These are phyloP conservation scores for Tiphia femorata DNA, from an alignment of 2,888 invertebrate species.

Conservation along the genomic window DNA sequence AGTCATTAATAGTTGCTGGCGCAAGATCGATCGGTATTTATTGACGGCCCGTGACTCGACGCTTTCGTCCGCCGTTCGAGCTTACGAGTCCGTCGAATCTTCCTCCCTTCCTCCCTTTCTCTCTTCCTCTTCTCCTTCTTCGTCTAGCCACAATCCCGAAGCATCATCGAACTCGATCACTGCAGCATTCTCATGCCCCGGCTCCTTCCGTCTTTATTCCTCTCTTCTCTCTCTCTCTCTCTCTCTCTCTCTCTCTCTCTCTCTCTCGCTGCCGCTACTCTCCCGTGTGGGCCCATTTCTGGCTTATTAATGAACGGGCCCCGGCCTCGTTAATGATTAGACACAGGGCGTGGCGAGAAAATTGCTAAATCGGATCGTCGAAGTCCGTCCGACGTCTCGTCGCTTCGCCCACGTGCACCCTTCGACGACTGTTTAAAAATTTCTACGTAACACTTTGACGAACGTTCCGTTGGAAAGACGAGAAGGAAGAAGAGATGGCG, in stretches of 20 bases:
- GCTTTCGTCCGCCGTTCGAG: conserved; percentile 39
- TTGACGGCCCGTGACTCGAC: conserved; percentile 66
- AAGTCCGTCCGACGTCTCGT: conserved; percentile 18
- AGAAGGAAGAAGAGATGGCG: no score
- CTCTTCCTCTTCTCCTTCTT: conserved; percentile 14
- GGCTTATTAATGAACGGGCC: conserved; percentile 64
- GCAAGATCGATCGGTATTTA: conserved; percentile 66
- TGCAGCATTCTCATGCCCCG: no score
- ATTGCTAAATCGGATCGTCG: conserved; percentile 64
- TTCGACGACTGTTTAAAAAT: neutral
- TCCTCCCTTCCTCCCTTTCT: conserved; percentile 13
- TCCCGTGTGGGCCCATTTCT: conserved; percentile 62
- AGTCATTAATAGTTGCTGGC: conserved; percentile 56
- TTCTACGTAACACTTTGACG: no score
- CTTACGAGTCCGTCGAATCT: conserved; percentile 29
- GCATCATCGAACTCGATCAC: neutral
- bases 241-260: conserved; percentile 1
- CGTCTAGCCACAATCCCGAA: neutral
- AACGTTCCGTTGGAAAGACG: no score
- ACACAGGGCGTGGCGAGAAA: conserved; percentile 65
- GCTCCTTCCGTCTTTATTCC: neutral
- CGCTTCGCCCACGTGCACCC: conserved; percentile 6
- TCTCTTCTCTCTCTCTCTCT: neutral
- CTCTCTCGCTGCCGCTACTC: conserved; percentile 17
- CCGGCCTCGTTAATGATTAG: conserved; percentile 63